Base-by-base conservation (phyloP, 2,888 invertebrate genomes). In the Labia minor region DNA sequence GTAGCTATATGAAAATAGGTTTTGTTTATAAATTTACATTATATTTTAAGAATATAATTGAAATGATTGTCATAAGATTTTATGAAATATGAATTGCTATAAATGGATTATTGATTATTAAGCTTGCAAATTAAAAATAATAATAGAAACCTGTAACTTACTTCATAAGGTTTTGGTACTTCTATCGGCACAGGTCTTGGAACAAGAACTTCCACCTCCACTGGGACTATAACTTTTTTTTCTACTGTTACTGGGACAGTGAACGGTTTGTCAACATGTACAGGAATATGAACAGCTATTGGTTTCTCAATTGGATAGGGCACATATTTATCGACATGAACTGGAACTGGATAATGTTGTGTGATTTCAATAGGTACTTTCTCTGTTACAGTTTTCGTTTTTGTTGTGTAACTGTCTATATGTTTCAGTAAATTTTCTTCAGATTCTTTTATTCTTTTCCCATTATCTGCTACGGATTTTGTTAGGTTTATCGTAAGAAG, bases 241-340 rank as follows among this genome's bases (percentile, higher is more conserved):
- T 49, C 49, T 49, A 49, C n/a, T 3, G 49, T 49, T 11, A 49
- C n/a, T n/a, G 49, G 49, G 14, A 49, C 49, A 10, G 49, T 16
- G 16, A 49, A 49, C n/a, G 49, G 49, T 49, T 49, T 49, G 16
- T 49, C 49, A 16, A 49, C 16, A 16, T 4, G n/a, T 3, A 49
- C 49, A n/a, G 4, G 49, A 49, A 49, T 49, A 49, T 49, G 49
- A 49, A 49, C 49, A 8, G 49, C 6, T 8, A 49, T 14, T 11
- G 49, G 49, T 10, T 4, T 49, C n/a, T 49, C 49, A n/a, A 49
- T 14, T 49, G 49, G 49, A 49, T 49, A 49, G 14, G 49, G 49
- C 2, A 49, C 49, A 49, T 49, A 49, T 49, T 49, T 49, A 49
- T 49, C 49, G 49, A 49, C 49, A 49, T 49, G 49, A 49, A 49